Percentiles rank a stretch among this genome's conserved stretches.
These are phyloP conservation scores for Seriola rivoliana DNA, from an alignment of 2,113 vertebrate genomes.

Conservation along the genomic window DNA sequence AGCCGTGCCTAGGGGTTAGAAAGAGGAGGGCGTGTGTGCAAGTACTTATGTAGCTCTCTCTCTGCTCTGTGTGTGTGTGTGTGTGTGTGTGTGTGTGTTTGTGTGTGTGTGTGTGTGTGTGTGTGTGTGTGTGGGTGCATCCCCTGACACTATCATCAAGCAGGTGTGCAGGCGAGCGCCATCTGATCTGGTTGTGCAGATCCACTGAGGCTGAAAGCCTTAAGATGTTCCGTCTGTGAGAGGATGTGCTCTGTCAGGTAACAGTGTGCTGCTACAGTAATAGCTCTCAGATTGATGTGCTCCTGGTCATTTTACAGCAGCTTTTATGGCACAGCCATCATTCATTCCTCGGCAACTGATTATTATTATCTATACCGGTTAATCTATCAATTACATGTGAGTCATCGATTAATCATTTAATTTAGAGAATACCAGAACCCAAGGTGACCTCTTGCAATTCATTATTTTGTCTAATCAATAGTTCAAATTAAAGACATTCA, in stretches of 20 bases:
- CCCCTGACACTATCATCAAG: conserved; percentile 48
- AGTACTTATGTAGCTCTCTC: not conserved
- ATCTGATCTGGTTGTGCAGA: conserved; percentile 42
- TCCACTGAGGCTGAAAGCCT: conserved; percentile 30
- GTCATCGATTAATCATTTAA: not conserved
- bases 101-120: conserved; percentile 24
- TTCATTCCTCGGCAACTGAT: not conserved
- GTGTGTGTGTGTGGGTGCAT: conserved; percentile 26
- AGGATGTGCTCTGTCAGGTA: conserved; percentile 12
- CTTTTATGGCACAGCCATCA: not conserved
- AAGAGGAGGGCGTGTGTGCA: not conserved
- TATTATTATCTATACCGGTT: not conserved
- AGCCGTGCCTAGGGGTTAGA: conserved; percentile 31
- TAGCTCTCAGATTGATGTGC: not conserved
- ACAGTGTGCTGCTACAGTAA: not conserved
- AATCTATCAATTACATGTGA: not conserved
- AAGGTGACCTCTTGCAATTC: no score
- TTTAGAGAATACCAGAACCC: not conserved
- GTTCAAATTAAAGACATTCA: not conserved
- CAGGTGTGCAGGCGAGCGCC: conserved; percentile 59
- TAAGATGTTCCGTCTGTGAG: not conserved
- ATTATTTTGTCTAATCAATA: not conserved
- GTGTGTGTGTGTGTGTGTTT: conserved; percentile 27
- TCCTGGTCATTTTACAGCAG: not conserved
- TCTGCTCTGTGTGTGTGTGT: conserved; percentile 14